Percentiles rank a stretch among this genome's conserved stretches.
Conservation (phyloP, 2,113 vertebrate species). For the Halcyon malimbica region DNA sequence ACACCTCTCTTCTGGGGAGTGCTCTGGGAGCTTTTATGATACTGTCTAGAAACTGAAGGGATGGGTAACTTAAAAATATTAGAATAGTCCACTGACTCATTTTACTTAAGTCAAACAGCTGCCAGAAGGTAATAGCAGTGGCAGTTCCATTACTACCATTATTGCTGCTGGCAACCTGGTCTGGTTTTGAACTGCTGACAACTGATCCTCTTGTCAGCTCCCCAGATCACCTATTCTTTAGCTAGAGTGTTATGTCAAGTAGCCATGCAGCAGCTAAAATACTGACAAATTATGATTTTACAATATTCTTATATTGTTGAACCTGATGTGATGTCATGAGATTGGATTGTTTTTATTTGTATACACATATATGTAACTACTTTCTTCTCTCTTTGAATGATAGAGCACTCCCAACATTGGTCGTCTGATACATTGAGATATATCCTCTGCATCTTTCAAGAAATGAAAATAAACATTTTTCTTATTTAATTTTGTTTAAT, state of each 20-base stretch:
- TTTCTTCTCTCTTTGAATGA: neutral
- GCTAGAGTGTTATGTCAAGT: neutral
- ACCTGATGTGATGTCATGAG: neutral
- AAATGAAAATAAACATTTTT: neutral
- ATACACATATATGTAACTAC: no score
- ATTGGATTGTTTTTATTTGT: neutral
- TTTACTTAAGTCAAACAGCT: neutral
- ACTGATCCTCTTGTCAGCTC: neutral
- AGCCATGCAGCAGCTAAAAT: neutral
- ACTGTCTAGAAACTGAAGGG: neutral
- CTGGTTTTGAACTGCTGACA: neutral
- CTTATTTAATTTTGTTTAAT: neutral
- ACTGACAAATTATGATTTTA: neutral
- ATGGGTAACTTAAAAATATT: neutral
- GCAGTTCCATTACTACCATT: neutral
- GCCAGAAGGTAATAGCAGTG: neutral
- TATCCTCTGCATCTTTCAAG: neutral
- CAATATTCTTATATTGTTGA: neutral
- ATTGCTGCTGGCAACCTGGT: neutral
- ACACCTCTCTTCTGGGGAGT: neutral
- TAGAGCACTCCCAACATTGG: neutral
- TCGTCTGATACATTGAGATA: neutral
- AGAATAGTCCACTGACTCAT: neutral
- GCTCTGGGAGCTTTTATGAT: neutral
- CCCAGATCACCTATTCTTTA: neutral